A percentile compares a stretch with the other conserved stretches of the same genome.
Evolutionary conservation across 1,140 invertebrate species (phyloP).

Genomic region (Drosophila pseudoananassae): DNA sequence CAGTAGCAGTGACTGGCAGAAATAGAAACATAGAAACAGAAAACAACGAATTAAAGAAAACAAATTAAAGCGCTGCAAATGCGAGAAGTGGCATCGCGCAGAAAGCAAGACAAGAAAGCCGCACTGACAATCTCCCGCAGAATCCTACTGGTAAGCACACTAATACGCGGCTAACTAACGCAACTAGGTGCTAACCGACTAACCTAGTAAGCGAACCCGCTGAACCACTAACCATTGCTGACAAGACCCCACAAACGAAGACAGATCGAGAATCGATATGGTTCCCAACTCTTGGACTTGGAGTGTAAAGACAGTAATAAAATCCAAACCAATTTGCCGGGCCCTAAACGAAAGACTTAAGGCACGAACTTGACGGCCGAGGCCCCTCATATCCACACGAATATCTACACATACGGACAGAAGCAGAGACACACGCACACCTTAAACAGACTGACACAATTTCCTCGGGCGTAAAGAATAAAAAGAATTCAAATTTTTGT

Average conservation of each 20-base stretch:
- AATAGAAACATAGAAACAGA: conserved; percentile 19
- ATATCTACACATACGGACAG: conserved; percentile 8
- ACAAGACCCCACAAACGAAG: conserved; percentile 8
- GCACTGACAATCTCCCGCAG: conserved; percentile 60
- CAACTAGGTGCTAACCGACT: conserved; percentile 77
- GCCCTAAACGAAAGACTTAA: conserved; percentile 78
- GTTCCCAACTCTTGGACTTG: not conserved
- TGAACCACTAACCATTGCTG: conserved; percentile 60
- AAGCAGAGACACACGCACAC: conserved; percentile 40
- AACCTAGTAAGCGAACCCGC: conserved; percentile 79
- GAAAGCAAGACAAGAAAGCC: conserved; percentile 65
- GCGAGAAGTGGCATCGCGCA: conserved; percentile 46
- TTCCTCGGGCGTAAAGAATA: conserved; percentile 79
- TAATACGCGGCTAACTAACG: conserved; percentile 25
- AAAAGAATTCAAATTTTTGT: conserved; percentile 78
- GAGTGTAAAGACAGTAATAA: conserved; percentile 17
- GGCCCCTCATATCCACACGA: conserved; percentile 19
- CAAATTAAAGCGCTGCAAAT: conserved; percentile 60
- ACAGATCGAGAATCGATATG: conserved; percentile 42
- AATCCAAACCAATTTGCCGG: conserved; percentile 50
- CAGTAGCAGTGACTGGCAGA: conserved; percentile 1
- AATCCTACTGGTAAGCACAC: conserved; percentile 42
- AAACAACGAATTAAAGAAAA: conserved; percentile 43
- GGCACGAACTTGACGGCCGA: conserved; percentile 53
- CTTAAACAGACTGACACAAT: conserved; percentile 72